These are phyloP conservation scores for Boulengeromyrus knoepffleri DNA, from an alignment of 2,113 vertebrate species.

Conservation along the genomic window DNA sequence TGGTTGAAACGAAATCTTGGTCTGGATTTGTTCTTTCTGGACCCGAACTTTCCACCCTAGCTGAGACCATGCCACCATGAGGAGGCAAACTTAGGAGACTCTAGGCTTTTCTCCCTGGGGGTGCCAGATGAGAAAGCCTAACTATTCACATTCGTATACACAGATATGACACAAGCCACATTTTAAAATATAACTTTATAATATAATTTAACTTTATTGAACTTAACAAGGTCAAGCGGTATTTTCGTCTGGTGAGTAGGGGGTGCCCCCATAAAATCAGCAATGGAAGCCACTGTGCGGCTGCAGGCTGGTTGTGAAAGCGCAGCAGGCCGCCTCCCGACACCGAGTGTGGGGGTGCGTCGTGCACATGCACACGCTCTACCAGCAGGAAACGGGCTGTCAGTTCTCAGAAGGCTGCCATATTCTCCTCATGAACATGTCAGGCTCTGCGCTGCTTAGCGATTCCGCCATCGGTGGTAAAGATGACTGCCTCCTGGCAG, in stretches of 20 bases:
- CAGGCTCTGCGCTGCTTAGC: conserved; percentile 53
- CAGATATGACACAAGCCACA: neutral
- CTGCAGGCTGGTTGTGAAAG: conserved; percentile 36
- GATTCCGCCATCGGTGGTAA: conserved; percentile 51
- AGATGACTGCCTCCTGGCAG: conserved; percentile 29
- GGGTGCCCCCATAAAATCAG: neutral
- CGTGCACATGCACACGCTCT: neutral
- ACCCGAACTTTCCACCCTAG: conserved; percentile 43
- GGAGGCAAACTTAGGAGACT: conserved; percentile 12
- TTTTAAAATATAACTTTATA: neutral
- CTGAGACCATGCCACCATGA: conserved; percentile 59
- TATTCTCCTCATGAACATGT: conserved; percentile 54
- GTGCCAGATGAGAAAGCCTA: neutral
- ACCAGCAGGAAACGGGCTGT: conserved; percentile 62
- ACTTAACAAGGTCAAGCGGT: neutral
- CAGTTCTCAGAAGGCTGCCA: conserved; percentile 62
- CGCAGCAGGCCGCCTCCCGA: neutral
- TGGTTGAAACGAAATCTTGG: neutral
- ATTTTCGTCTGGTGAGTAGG: neutral
- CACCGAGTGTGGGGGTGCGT: neutral
- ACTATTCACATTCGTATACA: neutral
- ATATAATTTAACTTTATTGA: neutral
- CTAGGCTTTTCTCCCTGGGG: neutral
- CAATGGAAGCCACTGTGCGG: conserved; percentile 27
- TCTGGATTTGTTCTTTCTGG: neutral